Percentiles rank a stretch among this genome's conserved stretches.
Evolutionary conservation across 2,113 vertebrate genomes (phyloP).

Genomic region (Lagopus muta): DNA sequence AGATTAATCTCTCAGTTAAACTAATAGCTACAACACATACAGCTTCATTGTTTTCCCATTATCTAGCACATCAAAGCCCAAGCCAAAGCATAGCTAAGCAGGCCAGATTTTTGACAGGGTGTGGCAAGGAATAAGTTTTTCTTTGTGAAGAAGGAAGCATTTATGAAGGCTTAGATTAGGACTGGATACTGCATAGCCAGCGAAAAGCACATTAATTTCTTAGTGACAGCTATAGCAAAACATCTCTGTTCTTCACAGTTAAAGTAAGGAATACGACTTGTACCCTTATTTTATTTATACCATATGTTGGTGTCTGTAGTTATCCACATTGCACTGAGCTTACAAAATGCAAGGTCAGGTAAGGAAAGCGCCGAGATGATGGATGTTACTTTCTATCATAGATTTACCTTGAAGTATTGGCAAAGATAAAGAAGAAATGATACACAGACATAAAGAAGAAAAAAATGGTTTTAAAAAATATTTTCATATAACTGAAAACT

Average conservation of each 20-base stretch:
- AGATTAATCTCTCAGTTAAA: conserved; percentile 51
- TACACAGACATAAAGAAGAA: not conserved
- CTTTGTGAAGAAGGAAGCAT: not conserved
- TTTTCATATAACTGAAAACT: not conserved
- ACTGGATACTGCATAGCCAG: not conserved
- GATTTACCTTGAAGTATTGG: not conserved
- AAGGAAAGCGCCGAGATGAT: not conserved
- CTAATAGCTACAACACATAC: not conserved
- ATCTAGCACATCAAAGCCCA: conserved; percentile 25
- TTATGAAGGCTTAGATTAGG: not conserved
- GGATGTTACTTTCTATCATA: not conserved
- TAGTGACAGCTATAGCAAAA: not conserved
- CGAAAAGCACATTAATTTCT: not conserved
- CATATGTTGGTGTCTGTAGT: not conserved
- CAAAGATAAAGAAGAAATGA: not conserved
- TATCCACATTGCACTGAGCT: not conserved
- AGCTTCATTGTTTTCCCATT: conserved; percentile 42
- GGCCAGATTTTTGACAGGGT: conserved; percentile 10
- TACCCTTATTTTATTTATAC: not conserved
- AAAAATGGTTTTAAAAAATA: not conserved
- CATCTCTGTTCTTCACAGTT: not conserved
- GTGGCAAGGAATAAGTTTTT: conserved; percentile 1
- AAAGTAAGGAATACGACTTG: not conserved
- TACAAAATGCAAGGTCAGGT: not conserved
- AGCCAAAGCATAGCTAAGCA: not conserved